Percentiles rank a stretch among this genome's conserved stretches.
These are phyloP conservation scores for Morelia viridis DNA, from an alignment of 2,797 vertebrate genomes.

Conservation along the genomic window DNA sequence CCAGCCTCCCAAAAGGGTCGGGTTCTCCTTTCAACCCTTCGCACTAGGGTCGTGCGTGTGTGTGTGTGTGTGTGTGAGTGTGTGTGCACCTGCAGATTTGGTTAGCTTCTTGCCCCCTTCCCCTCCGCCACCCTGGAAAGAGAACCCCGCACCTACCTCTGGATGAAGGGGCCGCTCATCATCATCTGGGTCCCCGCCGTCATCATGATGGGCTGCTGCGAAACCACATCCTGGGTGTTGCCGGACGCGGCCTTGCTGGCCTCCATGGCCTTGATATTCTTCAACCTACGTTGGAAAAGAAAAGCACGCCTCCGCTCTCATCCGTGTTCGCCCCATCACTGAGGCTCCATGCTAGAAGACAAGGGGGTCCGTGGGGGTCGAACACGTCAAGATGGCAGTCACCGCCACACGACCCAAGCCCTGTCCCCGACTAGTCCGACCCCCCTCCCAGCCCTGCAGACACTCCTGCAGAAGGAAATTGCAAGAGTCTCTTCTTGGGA, in stretches of 20 bases:
- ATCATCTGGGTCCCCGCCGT: slow-evolving; percentile 81
- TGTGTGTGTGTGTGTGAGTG: background rate
- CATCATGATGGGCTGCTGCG: slow-evolving; percentile 78
- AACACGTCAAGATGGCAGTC: background rate
- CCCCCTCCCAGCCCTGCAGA: background rate
- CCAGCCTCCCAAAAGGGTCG: no score
- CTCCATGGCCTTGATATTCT: slow-evolving; percentile 76
- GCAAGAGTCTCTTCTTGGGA: background rate
- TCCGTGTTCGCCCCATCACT: background rate
- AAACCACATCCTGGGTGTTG: slow-evolving; percentile 77
- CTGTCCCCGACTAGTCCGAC: background rate
- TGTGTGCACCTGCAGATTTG: background rate
- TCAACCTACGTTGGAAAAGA: slow-evolving; percentile 68
- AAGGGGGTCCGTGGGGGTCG: background rate
- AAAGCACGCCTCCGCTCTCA: background rate
- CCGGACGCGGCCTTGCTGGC: slow-evolving; percentile 80
- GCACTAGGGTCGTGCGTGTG: no score
- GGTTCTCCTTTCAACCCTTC: no score
- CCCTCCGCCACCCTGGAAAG: background rate
- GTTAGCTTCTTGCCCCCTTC: background rate
- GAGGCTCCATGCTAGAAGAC: background rate
- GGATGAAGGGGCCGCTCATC: slow-evolving; percentile 82
- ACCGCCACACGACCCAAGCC: rapidly evolving
- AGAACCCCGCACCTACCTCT: slow-evolving; percentile 63
- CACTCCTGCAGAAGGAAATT: no score